Conservation (phyloP, 2,888 invertebrate species). For the Clusia tigrina region DNA sequence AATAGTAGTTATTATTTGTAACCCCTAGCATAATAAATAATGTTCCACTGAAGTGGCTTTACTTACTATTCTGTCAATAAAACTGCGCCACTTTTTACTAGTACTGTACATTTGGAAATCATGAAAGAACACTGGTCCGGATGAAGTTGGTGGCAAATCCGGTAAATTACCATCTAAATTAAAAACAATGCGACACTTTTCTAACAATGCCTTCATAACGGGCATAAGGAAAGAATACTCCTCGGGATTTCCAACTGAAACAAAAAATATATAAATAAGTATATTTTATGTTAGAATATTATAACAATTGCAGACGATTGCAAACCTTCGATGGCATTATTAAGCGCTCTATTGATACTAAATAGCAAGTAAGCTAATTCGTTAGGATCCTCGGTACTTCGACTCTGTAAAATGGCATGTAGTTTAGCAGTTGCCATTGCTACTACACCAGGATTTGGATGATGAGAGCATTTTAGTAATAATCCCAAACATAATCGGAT, state of each 20-base stretch:
- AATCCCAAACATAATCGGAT: conserved; percentile 66
- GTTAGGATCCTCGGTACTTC: conserved; percentile 66
- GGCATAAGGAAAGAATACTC: conserved; percentile 71
- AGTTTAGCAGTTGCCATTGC: conserved; percentile 71
- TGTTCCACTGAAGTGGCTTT: too few species aligned
- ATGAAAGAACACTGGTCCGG: conserved; percentile 70
- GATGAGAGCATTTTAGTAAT: conserved; percentile 65
- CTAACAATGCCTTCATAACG: conserved; percentile 70
- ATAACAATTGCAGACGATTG: background rate
- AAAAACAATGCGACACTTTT: conserved; percentile 64
- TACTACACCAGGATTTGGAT: conserved; percentile 67
- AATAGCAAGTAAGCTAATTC: conserved; percentile 68
- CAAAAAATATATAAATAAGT: conserved; percentile 9
- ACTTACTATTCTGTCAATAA: conserved; percentile 67
- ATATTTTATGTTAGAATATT: background rate
- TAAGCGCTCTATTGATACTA: conserved; percentile 64
- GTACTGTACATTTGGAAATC: conserved; percentile 69
- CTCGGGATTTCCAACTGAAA: conserved; percentile 66
- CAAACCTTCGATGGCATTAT: conserved; percentile 65
- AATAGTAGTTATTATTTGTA: too few species aligned
- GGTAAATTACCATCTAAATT: conserved; percentile 63
- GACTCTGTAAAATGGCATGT: conserved; percentile 69
- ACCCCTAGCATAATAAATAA: too few species aligned
- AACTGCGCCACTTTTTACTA: conserved; percentile 68
- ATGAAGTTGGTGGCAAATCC: conserved; percentile 66